Percentiles rank a stretch among this genome's conserved stretches.
Evolutionary conservation across 2,888 invertebrate species (phyloP).

Genomic region (Hesperia comma): DNA sequence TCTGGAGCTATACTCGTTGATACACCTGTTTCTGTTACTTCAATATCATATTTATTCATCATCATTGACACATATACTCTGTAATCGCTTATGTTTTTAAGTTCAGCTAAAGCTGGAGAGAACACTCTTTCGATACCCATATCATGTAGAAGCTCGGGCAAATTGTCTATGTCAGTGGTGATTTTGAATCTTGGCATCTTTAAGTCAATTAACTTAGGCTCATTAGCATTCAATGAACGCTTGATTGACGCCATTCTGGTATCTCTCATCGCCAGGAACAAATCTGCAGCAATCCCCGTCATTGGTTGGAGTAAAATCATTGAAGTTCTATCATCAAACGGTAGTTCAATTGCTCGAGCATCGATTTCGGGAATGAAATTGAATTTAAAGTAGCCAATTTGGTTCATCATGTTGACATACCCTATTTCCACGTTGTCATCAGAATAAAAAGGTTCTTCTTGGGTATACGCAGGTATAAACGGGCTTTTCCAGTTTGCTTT

Average conservation of each 20-base stretch:
- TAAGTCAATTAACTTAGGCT: constrained; percentile 74
- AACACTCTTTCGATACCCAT: constrained; percentile 71
- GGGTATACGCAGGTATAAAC: constrained; percentile 60
- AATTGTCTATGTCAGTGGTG: constrained; percentile 71
- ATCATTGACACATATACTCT: constrained; percentile 60
- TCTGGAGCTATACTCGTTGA: constrained; percentile 56
- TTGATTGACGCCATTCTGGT: constrained; percentile 78
- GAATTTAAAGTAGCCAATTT: constrained; percentile 51
- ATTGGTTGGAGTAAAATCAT: constrained; percentile 87
- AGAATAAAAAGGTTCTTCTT: constrained; percentile 61
- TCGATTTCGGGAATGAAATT: constrained; percentile 51
- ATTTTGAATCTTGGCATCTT: constrained; percentile 85
- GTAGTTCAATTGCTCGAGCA: constrained; percentile 65
- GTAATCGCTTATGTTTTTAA: constrained; percentile 59
- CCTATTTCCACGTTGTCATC: constrained; percentile 55
- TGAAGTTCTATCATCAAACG: constrained; percentile 71
- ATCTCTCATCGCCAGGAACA: constrained; percentile 72
- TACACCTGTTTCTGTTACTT: constrained; percentile 71
- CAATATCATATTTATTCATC: constrained; percentile 70
- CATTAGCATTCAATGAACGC: constrained; percentile 60
- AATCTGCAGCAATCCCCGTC: constrained; percentile 59
- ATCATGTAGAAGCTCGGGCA: constrained; percentile 71
- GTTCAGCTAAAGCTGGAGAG: constrained; percentile 53
- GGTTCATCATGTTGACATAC: constrained; percentile 65
- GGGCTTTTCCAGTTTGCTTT: constrained; percentile 64